Conservation (phyloP, 2,797 vertebrate species). For the Coreius guichenoti region DNA sequence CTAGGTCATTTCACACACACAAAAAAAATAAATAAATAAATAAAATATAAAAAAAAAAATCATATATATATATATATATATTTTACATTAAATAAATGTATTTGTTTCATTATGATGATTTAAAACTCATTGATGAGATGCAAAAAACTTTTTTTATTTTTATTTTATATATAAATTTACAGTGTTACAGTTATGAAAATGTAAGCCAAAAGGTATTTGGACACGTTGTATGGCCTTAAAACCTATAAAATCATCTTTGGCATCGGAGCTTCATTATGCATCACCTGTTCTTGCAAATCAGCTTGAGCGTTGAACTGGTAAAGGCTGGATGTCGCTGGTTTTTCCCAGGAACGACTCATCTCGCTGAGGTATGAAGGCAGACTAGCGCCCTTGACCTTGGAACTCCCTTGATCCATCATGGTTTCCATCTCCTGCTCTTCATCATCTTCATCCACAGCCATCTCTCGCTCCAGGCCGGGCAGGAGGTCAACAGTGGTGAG, state of each 20-base stretch:
- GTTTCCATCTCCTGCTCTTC: slow-evolving; percentile 78
- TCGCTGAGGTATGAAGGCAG: slow-evolving; percentile 49
- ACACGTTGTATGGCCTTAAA: not conserved
- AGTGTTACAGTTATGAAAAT: not conserved
- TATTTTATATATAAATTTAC: too few relatives aligned
- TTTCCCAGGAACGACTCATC: slow-evolving; percentile 69
- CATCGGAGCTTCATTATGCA: not conserved
- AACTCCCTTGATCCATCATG: slow-evolving; percentile 53
- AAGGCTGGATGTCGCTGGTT: slow-evolving; percentile 48
- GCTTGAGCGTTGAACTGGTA: slow-evolving; percentile 49
- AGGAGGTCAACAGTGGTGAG: slow-evolving; percentile 47
- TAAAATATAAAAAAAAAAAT: too few relatives aligned
- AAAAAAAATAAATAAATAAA: too few relatives aligned
- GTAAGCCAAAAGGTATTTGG: not conserved
- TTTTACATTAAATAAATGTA: too few relatives aligned
- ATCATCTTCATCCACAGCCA: slow-evolving; percentile 89
- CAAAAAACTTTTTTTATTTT: too few relatives aligned
- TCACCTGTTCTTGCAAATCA: slow-evolving; percentile 60
- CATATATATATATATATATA: too few relatives aligned
- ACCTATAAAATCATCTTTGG: not conserved
- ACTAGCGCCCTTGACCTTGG: slow-evolving; percentile 44
- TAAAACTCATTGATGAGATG: not conserved
- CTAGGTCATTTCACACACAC: not conserved
- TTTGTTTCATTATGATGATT: not conserved
- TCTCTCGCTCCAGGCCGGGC: slow-evolving; percentile 79